Evolutionary conservation across 1,140 invertebrate species (phyloP), one percentile per base, ranked within the genome.

Genomic region (Bombus sibiricus): DNA sequence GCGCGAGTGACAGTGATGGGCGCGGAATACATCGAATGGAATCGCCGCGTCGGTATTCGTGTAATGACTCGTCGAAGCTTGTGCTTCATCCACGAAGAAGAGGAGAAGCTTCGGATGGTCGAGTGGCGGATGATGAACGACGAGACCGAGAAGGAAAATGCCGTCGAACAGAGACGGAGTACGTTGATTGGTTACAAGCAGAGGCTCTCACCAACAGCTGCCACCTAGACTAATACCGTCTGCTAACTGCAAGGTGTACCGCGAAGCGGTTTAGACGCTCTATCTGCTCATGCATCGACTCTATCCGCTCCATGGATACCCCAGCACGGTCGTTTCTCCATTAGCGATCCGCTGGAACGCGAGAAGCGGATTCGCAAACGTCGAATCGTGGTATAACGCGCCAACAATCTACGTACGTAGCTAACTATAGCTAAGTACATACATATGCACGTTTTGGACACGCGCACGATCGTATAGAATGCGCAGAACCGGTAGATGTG

Each of bases 201-300:
- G 74, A 85, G 88, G 86, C 81, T 85, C 86, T 90, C 90, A 72
- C 80, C 88, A 88, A 86, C 88, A 90, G 83, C 89, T 90, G 89
- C 86, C 89, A 90, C 89, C 89, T 90, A 89, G 82, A 89, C 85
- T 86, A 89, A 90, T 89, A 90, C 89, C 88, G 85, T n/a, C 41
- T 64, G 88, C 81, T 89, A 89, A 84, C 88, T 66, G 87, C 81
- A 89, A 89, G 88, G 80, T 89, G 88, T 80, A 89, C 62, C 77
- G 84, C 71, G 87, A 82, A 71, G 71, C 74, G 76, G 71, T 83
- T 82, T 69, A 66, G 66, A 66, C 81, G 62, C 53, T 81, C 88
- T 89, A 86, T 89, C 85, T 82, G 68, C 34, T 73, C 87, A 66
- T 90, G 88, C 86, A 90, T 90, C 88, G 86, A 59, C 15, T 74